Percentiles rank a stretch among this genome's conserved stretches.
Evolutionary conservation across 2,888 invertebrate genomes (phyloP).

Genomic region (Drosophila nr. perissopoda): DNA sequence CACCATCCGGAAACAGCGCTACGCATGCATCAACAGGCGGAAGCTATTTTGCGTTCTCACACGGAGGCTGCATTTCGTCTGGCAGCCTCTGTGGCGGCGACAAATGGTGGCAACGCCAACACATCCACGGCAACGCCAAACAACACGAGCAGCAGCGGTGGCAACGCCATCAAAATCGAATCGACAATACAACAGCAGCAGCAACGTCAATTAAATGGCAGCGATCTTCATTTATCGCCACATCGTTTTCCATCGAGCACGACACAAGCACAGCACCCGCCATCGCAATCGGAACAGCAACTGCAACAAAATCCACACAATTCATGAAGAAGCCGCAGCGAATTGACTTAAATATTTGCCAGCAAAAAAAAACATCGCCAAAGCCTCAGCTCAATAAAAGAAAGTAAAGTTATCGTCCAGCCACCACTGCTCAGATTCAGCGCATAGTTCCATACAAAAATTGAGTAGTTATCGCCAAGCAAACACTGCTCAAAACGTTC

Average conservation of each 20-base stretch:
- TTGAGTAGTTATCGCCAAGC: not conserved
- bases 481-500: not conserved
- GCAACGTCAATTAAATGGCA: slow-evolving; percentile 20
- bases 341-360: not conserved
- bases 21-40: slow-evolving; percentile 89
- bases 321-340: slow-evolving; percentile 88
- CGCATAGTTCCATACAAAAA: not conserved
- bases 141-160: slow-evolving; percentile 51
- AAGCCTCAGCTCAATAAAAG: not conserved
- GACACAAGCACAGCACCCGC: slow-evolving; percentile 62
- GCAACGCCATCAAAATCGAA: slow-evolving; percentile 18
- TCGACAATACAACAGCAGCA: slow-evolving; percentile 51
- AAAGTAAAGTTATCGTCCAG: not conserved
- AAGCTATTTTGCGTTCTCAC: slow-evolving; percentile 90
- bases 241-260: slow-evolving; percentile 83
- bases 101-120: slow-evolving; percentile 32
- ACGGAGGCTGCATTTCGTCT: slow-evolving; percentile 93
- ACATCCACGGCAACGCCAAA: slow-evolving; percentile 1
- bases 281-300: slow-evolving; percentile 85
- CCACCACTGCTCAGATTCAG: not conserved
- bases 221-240: slow-evolving; percentile 32
- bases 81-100: slow-evolving; percentile 85
- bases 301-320: slow-evolving; percentile 81
- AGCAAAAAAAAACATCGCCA: not conserved
- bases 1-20: slow-evolving; percentile 83